Evolutionary conservation across 2,888 invertebrate species (phyloP).

Genomic region (Mactromeris polynyma): DNA sequence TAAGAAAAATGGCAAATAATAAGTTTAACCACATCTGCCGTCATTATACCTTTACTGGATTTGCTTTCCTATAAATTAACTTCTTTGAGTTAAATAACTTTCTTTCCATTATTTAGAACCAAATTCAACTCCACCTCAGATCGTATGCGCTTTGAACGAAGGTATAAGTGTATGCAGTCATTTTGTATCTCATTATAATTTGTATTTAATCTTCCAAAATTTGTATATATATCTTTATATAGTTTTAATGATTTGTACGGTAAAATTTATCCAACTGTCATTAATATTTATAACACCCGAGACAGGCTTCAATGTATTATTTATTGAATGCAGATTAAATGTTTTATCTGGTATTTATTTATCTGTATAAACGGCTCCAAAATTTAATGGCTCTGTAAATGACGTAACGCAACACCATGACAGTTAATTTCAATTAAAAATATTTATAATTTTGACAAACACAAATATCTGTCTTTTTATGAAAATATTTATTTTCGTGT

Average conservation of each 20-base stretch:
- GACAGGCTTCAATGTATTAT: background rate
- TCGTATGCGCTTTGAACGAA: background rate
- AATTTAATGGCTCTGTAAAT: background rate
- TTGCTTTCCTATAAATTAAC: background rate
- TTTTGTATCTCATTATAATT: background rate
- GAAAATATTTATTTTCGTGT: background rate
- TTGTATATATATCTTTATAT: background rate
- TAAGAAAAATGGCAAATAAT: background rate
- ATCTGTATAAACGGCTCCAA: background rate
- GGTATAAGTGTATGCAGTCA: background rate
- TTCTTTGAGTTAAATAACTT: background rate
- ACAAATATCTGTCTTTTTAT: background rate
- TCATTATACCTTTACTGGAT: background rate
- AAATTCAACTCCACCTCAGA: background rate
- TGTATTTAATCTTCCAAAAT: background rate
- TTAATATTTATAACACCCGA: background rate
- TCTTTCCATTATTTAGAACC: background rate
- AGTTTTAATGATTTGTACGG: background rate
- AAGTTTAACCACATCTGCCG: background rate
- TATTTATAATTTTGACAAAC: too few species aligned
- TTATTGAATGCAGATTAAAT: background rate
- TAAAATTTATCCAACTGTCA: background rate
- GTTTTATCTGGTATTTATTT: background rate
- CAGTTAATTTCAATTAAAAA: background rate
- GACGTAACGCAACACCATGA: background rate